Conservation (phyloP, 2,888 invertebrate genomes). For the Leptopilina syphax region DNA sequence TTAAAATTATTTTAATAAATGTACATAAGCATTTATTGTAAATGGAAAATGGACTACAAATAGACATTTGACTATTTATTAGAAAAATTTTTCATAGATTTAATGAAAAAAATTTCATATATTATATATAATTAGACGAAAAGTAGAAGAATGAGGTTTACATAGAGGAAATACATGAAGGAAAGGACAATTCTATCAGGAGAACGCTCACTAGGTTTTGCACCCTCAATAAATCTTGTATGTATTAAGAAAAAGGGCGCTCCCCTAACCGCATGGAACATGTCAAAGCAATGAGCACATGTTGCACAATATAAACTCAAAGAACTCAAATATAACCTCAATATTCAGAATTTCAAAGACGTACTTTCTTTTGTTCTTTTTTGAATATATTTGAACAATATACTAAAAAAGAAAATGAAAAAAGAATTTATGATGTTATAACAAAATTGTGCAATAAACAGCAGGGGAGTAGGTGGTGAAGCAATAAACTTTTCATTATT, state of each 20-base stretch:
- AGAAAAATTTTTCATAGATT: too few relatives aligned
- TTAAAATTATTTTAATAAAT: too few relatives aligned
- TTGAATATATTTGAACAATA: background rate
- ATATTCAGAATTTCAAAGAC: slow-evolving; percentile 27
- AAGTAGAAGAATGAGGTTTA: background rate
- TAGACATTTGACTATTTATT: too few relatives aligned
- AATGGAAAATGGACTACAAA: too few relatives aligned
- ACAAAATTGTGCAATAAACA: too few relatives aligned
- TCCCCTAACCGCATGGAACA: slow-evolving; percentile 56
- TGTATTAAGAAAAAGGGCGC: slow-evolving; percentile 47
- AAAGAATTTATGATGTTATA: too few relatives aligned
- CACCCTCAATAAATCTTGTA: slow-evolving; percentile 52
- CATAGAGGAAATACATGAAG: background rate
- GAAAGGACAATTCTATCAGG: slow-evolving; percentile 28
- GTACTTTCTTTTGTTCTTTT: background rate
- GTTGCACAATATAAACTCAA: slow-evolving; percentile 41
- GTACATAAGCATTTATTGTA: too few relatives aligned
- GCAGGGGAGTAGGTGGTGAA: too few relatives aligned
- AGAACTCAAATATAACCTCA: slow-evolving; percentile 20
- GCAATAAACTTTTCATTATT: too few relatives aligned
- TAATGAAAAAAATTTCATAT: too few relatives aligned
- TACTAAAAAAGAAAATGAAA: background rate
- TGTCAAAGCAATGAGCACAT: slow-evolving; percentile 57
- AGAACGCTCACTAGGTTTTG: slow-evolving; percentile 15
- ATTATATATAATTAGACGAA: background rate